Evolutionary conservation across 2,113 vertebrate genomes (phyloP).

Genomic region (Oenanthe melanoleuca): DNA sequence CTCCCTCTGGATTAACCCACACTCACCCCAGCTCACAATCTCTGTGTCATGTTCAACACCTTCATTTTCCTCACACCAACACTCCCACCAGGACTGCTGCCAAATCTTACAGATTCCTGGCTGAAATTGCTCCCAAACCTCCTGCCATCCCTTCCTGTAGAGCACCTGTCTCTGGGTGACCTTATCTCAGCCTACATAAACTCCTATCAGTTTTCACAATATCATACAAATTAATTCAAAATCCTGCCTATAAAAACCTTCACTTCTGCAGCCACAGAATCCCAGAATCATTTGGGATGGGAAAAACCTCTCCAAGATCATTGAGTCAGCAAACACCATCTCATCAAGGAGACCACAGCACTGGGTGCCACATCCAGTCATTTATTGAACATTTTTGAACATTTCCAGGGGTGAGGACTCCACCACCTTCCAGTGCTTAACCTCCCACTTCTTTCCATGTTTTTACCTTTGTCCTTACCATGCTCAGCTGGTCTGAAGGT

Average conservation of each 20-base stretch:
- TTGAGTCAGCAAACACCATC: neutral
- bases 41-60: accelerated
- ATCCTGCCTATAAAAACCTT: neutral
- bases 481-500: neutral
- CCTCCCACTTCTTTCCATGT: accelerated
- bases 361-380: accelerated
- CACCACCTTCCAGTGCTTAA: neutral
- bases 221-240: neutral
- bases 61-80: neutral
- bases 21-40: neutral
- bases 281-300: neutral
- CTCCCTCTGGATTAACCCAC: neutral
- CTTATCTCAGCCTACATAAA: neutral
- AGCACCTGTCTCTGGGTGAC: neutral
- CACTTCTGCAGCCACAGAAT: neutral
- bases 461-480: neutral
- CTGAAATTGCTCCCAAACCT: neutral
- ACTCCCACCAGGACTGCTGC: neutral
- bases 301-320: neutral
- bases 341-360: neutral
- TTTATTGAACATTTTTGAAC: neutral
- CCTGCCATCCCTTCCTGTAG: neutral
- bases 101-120: neutral
- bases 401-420: neutral
- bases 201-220: neutral